Conservation (phyloP, 2,113 vertebrate genomes). For the Columba livia region DNA sequence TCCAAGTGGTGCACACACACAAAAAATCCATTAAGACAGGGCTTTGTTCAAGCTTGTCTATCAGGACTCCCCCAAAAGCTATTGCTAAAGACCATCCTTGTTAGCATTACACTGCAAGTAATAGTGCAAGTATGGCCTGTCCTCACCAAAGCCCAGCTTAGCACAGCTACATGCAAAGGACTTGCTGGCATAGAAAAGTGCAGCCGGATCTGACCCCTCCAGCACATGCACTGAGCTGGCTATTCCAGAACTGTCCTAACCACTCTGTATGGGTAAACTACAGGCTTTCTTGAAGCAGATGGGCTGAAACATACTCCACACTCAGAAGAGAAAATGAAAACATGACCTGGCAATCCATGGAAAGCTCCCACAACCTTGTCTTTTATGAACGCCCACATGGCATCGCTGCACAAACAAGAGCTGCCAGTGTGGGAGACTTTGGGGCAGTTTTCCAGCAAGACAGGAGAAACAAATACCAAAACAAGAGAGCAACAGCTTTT, state of each 20-base stretch:
- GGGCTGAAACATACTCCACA: neutral
- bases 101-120: neutral
- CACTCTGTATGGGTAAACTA: neutral
- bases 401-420: neutral
- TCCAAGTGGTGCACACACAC: neutral
- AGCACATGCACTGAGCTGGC: neutral
- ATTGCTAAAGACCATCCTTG: neutral
- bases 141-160: neutral
- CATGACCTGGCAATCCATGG: neutral
- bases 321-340: neutral
- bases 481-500: neutral
- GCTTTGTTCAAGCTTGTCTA: neutral
- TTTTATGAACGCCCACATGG: neutral
- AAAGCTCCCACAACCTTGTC: neutral
- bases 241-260: neutral
- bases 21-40: neutral
- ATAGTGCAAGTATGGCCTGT: neutral
- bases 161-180: neutral
- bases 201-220: neutral
- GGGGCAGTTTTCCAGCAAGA: conserved; percentile 42
- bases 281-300: neutral
- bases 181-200: neutral
- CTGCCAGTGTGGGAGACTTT: conserved; percentile 41
- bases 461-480: conserved; percentile 39
- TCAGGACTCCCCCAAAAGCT: neutral